Percentiles rank a stretch among this genome's conserved stretches.
Evolutionary conservation across 1,140 invertebrate genomes (phyloP).

Genomic region (Drosophila ogumai): DNA sequence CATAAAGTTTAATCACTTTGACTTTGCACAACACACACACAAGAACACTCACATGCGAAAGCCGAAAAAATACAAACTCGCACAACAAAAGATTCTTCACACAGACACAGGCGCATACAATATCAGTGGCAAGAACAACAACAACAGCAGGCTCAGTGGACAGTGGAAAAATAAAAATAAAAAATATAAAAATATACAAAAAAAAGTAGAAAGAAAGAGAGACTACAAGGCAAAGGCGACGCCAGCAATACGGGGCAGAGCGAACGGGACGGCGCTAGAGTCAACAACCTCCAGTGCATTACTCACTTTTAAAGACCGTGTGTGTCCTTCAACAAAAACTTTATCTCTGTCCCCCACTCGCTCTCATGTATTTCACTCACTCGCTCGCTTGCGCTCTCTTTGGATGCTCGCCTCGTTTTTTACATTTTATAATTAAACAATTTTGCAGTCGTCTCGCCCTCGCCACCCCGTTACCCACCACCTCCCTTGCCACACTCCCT

Average conservation of each 20-base stretch:
- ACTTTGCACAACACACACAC: slow-evolving; percentile 63
- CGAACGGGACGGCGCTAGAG: slow-evolving; percentile 38
- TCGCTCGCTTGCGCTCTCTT: slow-evolving; percentile 18
- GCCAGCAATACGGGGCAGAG: slow-evolving; percentile 16
- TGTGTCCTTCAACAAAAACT: slow-evolving; percentile 84
- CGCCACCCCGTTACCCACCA: slow-evolving; percentile 6
- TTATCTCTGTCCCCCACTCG: slow-evolving; percentile 66
- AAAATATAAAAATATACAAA: slow-evolving; percentile 5
- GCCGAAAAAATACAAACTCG: slow-evolving; percentile 69
- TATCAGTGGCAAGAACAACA: slow-evolving; percentile 23
- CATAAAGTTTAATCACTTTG: slow-evolving; percentile 84
- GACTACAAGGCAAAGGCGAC: slow-evolving; percentile 37
- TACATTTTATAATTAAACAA: slow-evolving; percentile 84
- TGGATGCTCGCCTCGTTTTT: slow-evolving; percentile 51
- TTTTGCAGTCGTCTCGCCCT: slow-evolving; percentile 56
- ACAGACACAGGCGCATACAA: slow-evolving; percentile 39
- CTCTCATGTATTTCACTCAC: slow-evolving; percentile 15
- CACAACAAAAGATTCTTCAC: slow-evolving; percentile 77
- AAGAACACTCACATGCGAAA: slow-evolving; percentile 18
- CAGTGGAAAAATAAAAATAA: slow-evolving; percentile 69
- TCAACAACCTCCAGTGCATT: slow-evolving; percentile 84
- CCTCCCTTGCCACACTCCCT: neutral
- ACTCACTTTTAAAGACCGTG: slow-evolving; percentile 84
- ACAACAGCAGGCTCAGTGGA: slow-evolving; percentile 48
- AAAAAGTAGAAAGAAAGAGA: slow-evolving; percentile 18